Evolutionary conservation across 35 echinoderm and acorn worm genomes (phyloP).

Genomic region (Diadema setosum): DNA sequence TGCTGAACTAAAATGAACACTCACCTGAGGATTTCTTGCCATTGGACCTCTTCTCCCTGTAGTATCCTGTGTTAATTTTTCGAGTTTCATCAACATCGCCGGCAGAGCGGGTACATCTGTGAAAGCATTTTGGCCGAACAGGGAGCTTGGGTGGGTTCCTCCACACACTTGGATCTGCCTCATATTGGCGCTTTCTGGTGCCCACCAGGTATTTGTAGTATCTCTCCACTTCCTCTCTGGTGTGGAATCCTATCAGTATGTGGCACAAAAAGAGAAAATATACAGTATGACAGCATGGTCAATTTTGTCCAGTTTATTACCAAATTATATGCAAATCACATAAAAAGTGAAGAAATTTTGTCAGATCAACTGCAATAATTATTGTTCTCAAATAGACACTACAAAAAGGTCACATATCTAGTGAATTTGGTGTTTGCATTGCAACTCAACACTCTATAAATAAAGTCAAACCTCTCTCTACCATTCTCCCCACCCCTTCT

Average conservation of each 20-base stretch:
- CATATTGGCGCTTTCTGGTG: conserved; percentile 65
- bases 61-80: neutral
- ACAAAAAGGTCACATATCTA: neutral
- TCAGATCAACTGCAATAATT: neutral
- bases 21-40: neutral
- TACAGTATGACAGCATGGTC: no score
- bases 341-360: neutral
- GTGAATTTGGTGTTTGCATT: neutral
- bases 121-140: conserved; percentile 46
- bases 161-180: conserved; percentile 85
- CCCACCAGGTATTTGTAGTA: conserved; percentile 71
- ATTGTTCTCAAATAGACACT: neutral
- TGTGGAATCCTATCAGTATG: conserved; percentile 71
- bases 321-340: neutral
- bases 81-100: neutral
- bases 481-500: no score
- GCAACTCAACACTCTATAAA: neutral
- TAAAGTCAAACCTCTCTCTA: no score
- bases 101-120: neutral
- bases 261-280: neutral
- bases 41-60: neutral
- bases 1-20: neutral
- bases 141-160: conserved; percentile 80
- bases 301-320: neutral
- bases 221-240: conserved; percentile 52